A percentile compares a stretch with the other conserved stretches of the same genome.
Conservation (phyloP, 2,888 invertebrate species). For the Drosophila koepferae region DNA sequence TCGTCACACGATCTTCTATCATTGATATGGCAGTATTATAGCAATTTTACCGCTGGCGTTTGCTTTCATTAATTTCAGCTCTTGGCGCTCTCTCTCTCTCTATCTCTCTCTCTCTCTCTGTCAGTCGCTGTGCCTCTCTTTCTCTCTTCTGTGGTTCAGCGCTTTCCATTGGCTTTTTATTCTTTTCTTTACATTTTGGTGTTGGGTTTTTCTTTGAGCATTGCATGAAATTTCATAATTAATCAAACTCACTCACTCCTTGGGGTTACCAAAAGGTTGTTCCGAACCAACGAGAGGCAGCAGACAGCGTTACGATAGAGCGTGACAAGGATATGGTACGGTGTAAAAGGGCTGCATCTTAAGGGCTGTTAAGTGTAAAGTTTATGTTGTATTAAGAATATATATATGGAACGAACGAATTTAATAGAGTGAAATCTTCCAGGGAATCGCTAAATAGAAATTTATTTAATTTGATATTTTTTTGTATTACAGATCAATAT, state of each 20-base stretch:
- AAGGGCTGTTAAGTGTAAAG: not conserved
- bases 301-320: slow-evolving; percentile 40
- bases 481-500: too few species aligned
- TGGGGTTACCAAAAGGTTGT: slow-evolving; percentile 25
- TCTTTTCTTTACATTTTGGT: slow-evolving; percentile 30
- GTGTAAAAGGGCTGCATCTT: slow-evolving; percentile 4
- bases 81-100: slow-evolving; percentile 55
- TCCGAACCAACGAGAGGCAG: slow-evolving; percentile 9
- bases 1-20: slow-evolving; percentile 60
- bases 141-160: slow-evolving; percentile 22
- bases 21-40: slow-evolving; percentile 26
- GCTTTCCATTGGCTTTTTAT: slow-evolving; percentile 55
- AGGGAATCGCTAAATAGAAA: too few species aligned
- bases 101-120: not conserved
- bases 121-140: not conserved
- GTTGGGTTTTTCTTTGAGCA: slow-evolving; percentile 53
- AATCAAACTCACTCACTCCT: slow-evolving; percentile 83
- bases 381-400: not conserved
- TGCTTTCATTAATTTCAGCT: slow-evolving; percentile 69
- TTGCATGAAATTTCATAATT: slow-evolving; percentile 85
- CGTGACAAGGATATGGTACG: slow-evolving; percentile 76
- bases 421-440: too few species aligned
- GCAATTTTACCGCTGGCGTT: slow-evolving; percentile 78
- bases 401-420: not conserved
- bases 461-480: too few species aligned